These are phyloP conservation scores for Pseudorhombus dupliciocellatus DNA, from an alignment of 2,113 vertebrate genomes.

Conservation along the genomic window DNA sequence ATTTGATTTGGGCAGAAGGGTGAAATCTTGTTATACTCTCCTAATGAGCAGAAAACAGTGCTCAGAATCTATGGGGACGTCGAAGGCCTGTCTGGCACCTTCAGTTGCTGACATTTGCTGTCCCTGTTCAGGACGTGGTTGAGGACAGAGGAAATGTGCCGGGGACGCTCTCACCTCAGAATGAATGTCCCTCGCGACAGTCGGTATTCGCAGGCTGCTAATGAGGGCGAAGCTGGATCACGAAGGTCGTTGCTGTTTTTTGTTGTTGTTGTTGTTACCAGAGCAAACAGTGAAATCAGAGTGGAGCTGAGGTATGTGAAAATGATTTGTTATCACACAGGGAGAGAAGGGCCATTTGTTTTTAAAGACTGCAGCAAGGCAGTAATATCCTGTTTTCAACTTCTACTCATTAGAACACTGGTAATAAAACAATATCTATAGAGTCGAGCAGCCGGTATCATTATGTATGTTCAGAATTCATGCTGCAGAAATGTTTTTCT, in stretches of 20 bases:
- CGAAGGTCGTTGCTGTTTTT: constrained; percentile 32
- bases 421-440: background rate
- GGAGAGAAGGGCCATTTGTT: background rate
- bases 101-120: constrained; percentile 40
- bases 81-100: constrained; percentile 49
- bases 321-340: background rate
- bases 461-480: constrained; percentile 10
- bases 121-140: constrained; percentile 22
- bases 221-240: constrained; percentile 47
- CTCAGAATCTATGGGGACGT: constrained; percentile 12
- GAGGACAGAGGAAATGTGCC: constrained; percentile 14
- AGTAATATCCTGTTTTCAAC: constrained; percentile 5
- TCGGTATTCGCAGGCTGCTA: constrained; percentile 37
- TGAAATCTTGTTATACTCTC: constrained; percentile 60
- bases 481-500: constrained; percentile 16
- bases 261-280: constrained; percentile 27
- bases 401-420: constrained; percentile 6
- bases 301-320: constrained; percentile 15
- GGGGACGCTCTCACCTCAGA: background rate
- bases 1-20: constrained; percentile 65
- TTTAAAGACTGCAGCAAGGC: background rate
- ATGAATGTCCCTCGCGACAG: constrained; percentile 2
- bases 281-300: background rate
- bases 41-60: constrained; percentile 64
- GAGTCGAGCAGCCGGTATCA: background rate